Percentiles rank a stretch among this genome's conserved stretches.
Evolutionary conservation across 2,797 vertebrate species (phyloP).

Genomic region (Xyrichtys novacula): DNA sequence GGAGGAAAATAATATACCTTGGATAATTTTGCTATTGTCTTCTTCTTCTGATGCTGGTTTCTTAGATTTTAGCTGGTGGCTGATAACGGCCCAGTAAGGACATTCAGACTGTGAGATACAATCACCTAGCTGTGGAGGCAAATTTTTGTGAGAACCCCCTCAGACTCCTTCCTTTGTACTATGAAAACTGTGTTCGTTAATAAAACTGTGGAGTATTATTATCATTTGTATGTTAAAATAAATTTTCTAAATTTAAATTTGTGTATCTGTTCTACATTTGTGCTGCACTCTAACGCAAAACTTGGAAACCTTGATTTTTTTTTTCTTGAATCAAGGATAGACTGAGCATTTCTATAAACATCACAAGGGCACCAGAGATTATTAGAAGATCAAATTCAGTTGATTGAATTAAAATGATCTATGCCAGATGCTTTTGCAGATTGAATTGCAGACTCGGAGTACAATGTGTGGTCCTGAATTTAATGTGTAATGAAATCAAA

Average conservation of each 20-base stretch:
- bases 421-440: conserved; percentile 8
- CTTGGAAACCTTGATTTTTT: background rate
- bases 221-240: conserved; percentile 81
- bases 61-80: conserved; percentile 60
- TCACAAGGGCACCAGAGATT: background rate
- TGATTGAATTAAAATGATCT: conserved; percentile 18
- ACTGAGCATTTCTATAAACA: background rate
- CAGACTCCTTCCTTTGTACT: conserved; percentile 77
- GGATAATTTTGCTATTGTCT: conserved; percentile 58
- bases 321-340: background rate
- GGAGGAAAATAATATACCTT: conserved; percentile 33
- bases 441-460: background rate
- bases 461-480: background rate
- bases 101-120: conserved; percentile 79
- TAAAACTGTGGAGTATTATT: conserved; percentile 82
- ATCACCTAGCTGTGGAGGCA: conserved; percentile 71
- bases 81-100: conserved; percentile 51
- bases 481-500: background rate
- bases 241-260: conserved; percentile 78
- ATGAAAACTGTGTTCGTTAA: conserved; percentile 79
- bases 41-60: conserved; percentile 57
- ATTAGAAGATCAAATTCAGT: conserved; percentile 8
- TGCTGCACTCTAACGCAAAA: background rate
- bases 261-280: conserved; percentile 27
- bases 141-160: conserved; percentile 63